Percentiles rank a stretch among this genome's conserved stretches.
These are phyloP conservation scores for Cistogaster globosa DNA, from an alignment of 2,888 invertebrate species.

Conservation along the genomic window DNA sequence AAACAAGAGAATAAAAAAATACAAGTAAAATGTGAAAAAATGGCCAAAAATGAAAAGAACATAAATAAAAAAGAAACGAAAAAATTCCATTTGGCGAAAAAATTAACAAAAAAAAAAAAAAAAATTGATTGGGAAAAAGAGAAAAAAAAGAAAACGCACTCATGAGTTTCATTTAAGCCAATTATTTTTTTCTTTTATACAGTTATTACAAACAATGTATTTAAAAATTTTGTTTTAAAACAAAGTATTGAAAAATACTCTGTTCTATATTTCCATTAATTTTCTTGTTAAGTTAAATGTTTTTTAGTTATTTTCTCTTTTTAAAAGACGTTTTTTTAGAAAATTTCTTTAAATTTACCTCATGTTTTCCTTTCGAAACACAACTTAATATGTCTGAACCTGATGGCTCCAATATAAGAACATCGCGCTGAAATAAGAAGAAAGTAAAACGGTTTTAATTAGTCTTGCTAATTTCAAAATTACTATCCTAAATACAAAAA, in stretches of 20 bases:
- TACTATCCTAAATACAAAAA: no score
- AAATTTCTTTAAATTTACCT: constrained; percentile 85
- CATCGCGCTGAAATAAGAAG: constrained; percentile 89
- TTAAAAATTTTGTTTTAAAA: constrained; percentile 16
- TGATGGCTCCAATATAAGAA: constrained; percentile 93
- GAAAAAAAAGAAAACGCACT: constrained; percentile 58
- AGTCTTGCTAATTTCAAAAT: no score
- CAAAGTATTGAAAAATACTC: not conserved
- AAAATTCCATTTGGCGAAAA: constrained; percentile 7
- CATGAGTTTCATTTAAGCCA: constrained; percentile 65
- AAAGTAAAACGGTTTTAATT: not conserved
- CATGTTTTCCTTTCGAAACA: constrained; percentile 96
- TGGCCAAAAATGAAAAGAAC: constrained; percentile 8
- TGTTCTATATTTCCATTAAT: constrained; percentile 17
- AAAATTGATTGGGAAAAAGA: constrained; percentile 57
- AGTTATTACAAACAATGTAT: not conserved
- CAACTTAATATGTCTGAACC: constrained; percentile 92
- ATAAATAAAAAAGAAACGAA: constrained; percentile 10
- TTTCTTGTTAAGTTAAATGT: constrained; percentile 15
- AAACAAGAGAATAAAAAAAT: constrained; percentile 37
- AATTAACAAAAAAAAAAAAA: constrained; percentile 32
- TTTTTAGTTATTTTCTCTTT: no score
- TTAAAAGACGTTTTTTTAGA: no score
- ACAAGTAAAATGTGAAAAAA: not conserved
- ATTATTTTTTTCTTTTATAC: constrained; percentile 43